phyloP scores from a whole-genome alignment of 2,888 invertebrate genomes.

The Lepas anatifera region DNA sequence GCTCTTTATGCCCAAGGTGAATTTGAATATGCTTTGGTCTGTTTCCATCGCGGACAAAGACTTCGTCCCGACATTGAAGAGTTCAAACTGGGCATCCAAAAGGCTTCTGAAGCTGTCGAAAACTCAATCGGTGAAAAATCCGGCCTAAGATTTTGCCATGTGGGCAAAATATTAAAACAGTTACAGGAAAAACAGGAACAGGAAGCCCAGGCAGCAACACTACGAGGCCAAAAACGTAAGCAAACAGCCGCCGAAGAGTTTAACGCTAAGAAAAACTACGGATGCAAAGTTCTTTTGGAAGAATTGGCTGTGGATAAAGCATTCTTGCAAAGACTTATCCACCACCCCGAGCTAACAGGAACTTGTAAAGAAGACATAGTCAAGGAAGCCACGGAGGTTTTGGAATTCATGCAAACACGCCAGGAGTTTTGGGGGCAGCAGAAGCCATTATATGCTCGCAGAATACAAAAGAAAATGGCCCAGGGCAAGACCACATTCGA shows the following conservation, averaged over 20 bases:
- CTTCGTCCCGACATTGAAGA: not conserved
- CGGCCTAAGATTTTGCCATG: not conserved
- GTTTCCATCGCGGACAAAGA: not conserved
- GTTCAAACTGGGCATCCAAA: not conserved
- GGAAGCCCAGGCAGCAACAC: not conserved
- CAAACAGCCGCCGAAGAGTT: not conserved
- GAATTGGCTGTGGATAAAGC: not conserved
- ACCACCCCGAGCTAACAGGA: not conserved
- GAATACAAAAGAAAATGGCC: not conserved
- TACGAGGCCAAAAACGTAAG: not conserved
- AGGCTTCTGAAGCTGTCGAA: not conserved
- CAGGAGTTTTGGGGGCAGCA: constrained; percentile 9
- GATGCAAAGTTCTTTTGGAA: not conserved
- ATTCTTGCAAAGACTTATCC: not conserved
- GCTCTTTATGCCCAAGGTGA: not conserved
- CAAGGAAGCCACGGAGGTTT: not conserved
- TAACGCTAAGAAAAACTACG: not conserved
- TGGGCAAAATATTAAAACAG: not conserved
- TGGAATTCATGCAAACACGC: not conserved
- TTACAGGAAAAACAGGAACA: not conserved
- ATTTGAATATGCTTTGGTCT: not conserved
- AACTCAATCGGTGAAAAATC: not conserved
- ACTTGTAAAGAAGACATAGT: not conserved
- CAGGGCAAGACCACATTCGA: not conserved
- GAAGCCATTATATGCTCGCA: not conserved